A percentile compares a stretch with the other conserved stretches of the same genome.
These are phyloP conservation scores for Meriones psammophilus DNA, from an alignment of 2,797 vertebrate species.

Conservation along the genomic window DNA sequence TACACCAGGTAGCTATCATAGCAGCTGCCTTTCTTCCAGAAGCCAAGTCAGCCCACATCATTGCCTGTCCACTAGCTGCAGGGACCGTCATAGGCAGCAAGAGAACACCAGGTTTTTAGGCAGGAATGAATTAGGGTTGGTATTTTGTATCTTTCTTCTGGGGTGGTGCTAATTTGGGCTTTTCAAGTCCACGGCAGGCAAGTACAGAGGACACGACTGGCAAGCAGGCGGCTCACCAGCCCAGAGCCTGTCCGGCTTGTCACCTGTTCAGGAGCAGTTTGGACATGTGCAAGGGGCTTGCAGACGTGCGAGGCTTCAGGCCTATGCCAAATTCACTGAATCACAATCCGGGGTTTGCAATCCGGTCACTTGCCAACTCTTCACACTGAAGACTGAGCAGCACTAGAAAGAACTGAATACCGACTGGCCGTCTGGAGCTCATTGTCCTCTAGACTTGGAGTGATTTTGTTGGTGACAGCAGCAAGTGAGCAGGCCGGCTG, in stretches of 20 bases:
- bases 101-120: conserved; percentile 38
- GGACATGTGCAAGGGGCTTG: background rate
- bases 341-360: background rate
- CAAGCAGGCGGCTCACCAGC: background rate
- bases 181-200: conserved; percentile 22
- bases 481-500: background rate
- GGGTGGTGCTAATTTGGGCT: conserved; percentile 1
- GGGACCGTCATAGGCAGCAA: conserved; percentile 2
- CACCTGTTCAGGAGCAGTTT: background rate
- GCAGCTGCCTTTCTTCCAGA: conserved; percentile 56
- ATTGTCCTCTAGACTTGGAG: background rate
- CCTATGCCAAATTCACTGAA: background rate
- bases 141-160: background rate
- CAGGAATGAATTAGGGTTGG: conserved; percentile 32
- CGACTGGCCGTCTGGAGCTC: background rate
- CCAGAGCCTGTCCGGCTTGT: background rate
- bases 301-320: background rate
- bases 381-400: background rate
- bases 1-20: background rate
- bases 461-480: background rate
- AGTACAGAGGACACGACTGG: background rate
- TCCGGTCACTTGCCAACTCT: background rate
- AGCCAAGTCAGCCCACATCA: background rate
- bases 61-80: conserved; percentile 50
- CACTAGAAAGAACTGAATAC: conserved; percentile 32